Base-by-base conservation (phyloP, 2,888 invertebrate species). In the Acleris cristana region DNA sequence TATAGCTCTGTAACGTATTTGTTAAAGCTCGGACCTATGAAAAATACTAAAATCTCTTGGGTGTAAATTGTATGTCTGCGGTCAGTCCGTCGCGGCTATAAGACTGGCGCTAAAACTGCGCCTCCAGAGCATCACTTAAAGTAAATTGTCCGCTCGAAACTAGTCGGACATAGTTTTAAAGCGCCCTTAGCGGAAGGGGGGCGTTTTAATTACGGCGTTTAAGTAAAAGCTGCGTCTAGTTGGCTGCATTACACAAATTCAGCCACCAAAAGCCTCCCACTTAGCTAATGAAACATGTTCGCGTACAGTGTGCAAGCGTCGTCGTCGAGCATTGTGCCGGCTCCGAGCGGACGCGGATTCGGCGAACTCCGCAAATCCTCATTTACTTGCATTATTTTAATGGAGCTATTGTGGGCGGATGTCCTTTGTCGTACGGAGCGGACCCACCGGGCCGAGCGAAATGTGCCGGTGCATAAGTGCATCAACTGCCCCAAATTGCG, bases 201-300 rank as follows among this genome's bases (percentile, higher is more conserved):
- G 84, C 87, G 87, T 90, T 91, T 91, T 92, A 92, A 92, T 92
- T 91, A 92, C 87, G 85, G 82, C 89, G 89, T 91, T 92, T 92
- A 92, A 91, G 92, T 90, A 90, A 90, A 81, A 82, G 83, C 86
- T 85, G 85, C 85, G 85, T 88, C 90, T 89, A 86, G 85, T 84
- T 86, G 82, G 88, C 88, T 90, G 89, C 90, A 90, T 89, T 89
- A 91, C 92, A 89, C 88, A 89, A 90, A 91, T 92, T 89, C 89
- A 89, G 88, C 89, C 85, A 91, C 93, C 93, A 92, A 93, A 93
- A 91, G 93, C 92, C 90, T 89, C 82, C 90, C 93, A 93, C 92
- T 93, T 92, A 93, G 93, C 93, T 93, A 93, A 93, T 93, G 93
- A 93, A 93, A 93, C 93, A 93, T 93, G 93, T 89, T 90, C 92